Conservation (phyloP, 1,140 invertebrate species). For the Zaprionus camerounensis region DNA sequence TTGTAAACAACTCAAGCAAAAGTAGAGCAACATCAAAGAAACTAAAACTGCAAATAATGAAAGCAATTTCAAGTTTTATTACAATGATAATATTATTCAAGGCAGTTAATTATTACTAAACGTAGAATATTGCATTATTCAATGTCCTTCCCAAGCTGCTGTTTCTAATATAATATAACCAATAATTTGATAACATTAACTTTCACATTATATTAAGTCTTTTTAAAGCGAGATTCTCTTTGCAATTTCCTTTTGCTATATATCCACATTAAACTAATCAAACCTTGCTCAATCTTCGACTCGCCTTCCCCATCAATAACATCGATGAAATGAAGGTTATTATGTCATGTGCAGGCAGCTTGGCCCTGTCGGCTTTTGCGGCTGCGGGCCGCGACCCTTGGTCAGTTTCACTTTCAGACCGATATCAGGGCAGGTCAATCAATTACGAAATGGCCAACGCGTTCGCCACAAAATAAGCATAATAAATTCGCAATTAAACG, state of each 20-base stretch:
- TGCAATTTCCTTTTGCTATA: neutral
- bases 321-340: constrained; percentile 47
- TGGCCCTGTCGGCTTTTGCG: constrained; percentile 4
- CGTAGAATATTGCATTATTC: neutral
- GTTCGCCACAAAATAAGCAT: constrained; percentile 71
- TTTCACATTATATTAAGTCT: too few species aligned
- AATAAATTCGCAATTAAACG: constrained; percentile 81
- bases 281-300: neutral
- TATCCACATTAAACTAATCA: neutral
- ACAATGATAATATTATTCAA: neutral
- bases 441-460: constrained; percentile 62
- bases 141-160: too few species aligned
- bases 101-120: neutral
- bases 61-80: neutral
- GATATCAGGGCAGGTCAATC: constrained; percentile 58
- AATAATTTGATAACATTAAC: too few species aligned
- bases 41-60: constrained; percentile 1
- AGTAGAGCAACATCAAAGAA: neutral
- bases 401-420: constrained; percentile 41
- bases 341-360: constrained; percentile 35
- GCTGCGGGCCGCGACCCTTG: neutral
- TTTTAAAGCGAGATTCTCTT: too few species aligned
- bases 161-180: too few species aligned
- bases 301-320: neutral
- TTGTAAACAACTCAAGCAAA: neutral